Conservation (phyloP, 1,140 invertebrate genomes). For the Physella acuta region DNA sequence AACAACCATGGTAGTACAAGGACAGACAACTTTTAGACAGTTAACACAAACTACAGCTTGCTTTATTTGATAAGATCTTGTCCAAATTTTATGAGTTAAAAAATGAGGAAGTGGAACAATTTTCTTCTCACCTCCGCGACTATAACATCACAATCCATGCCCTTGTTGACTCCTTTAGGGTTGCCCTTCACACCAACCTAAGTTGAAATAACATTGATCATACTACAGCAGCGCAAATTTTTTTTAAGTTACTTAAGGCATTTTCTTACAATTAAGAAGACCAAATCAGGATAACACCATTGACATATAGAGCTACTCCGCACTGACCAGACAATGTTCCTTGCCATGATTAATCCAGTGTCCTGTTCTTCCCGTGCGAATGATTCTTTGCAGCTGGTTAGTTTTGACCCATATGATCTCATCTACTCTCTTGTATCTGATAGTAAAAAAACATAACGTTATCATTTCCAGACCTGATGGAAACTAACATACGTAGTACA, state of each 20-base stretch:
- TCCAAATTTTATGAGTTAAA: no score
- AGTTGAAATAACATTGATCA: no score
- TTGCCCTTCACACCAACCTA: conserved; percentile 91
- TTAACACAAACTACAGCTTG: no score
- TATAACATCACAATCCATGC: conserved; percentile 95
- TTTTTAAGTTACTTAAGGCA: no score
- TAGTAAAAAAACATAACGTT: neutral
- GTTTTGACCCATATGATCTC: conserved; percentile 99
- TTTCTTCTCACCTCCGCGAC: conserved; percentile 82
- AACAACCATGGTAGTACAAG: neutral
- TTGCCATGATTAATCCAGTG: conserved; percentile 99
- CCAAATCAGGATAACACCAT: no score
- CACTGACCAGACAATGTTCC: conserved; percentile 87
- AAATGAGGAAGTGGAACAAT: neutral
- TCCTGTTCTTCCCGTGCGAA: conserved; percentile 91
- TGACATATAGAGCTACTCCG: no score
- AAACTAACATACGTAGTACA: no score
- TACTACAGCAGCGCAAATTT: no score
- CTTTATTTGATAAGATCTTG: no score
- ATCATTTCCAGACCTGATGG: no score
- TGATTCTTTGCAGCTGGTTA: conserved; percentile 95
- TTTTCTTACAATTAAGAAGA: no score
- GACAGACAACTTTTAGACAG: no score
- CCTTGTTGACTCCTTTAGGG: conserved; percentile 85
- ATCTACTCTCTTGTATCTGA: conserved; percentile 90